Percentiles rank a stretch among this genome's conserved stretches.
These are phyloP conservation scores for Etheostoma nigrum DNA, from an alignment of 2,797 vertebrate species.

Conservation along the genomic window DNA sequence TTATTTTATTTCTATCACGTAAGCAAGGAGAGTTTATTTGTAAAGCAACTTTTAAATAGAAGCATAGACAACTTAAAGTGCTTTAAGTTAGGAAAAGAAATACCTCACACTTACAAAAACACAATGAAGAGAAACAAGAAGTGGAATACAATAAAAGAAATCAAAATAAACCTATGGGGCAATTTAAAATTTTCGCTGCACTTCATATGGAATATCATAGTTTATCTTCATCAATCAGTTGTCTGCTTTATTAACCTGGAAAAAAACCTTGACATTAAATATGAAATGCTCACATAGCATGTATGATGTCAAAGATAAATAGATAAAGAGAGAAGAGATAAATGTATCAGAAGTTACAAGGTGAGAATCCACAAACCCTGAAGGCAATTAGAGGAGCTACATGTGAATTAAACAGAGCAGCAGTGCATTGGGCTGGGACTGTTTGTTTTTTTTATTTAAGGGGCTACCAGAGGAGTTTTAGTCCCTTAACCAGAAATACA, in stretches of 20 bases:
- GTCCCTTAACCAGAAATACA: no score
- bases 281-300: background rate
- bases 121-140: background rate
- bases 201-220: background rate
- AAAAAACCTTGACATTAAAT: background rate
- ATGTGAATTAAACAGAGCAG: background rate
- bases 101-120: background rate
- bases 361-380: background rate
- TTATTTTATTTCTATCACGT: background rate
- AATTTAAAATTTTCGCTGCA: background rate
- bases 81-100: background rate
- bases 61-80: background rate
- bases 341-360: background rate
- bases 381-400: background rate
- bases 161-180: background rate
- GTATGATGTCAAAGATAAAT: background rate
- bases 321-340: no score
- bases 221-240: background rate
- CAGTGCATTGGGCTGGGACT: no score
- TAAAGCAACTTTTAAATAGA: background rate
- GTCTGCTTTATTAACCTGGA: constrained; percentile 1
- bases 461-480: no score
- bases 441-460: no score
- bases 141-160: background rate
- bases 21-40: background rate